phyloP scores from a whole-genome alignment of 2,888 invertebrate genomes.

The Lepidochrysops patricia region DNA sequence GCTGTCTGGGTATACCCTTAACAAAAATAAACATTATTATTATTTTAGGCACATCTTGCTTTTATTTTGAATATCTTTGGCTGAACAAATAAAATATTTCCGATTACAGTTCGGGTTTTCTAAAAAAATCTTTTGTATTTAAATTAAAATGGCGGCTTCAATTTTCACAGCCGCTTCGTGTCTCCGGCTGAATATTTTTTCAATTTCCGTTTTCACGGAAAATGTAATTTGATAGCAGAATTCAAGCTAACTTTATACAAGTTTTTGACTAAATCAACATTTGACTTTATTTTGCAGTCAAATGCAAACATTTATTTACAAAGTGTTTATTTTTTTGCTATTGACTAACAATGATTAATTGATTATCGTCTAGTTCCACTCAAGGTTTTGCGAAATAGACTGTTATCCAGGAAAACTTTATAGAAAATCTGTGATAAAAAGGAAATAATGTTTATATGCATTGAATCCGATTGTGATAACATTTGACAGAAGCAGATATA shows the following conservation, averaged over 20 bases:
- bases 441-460: too few relatives aligned
- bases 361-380: too few relatives aligned
- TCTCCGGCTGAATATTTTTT: neutral
- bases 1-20: too few relatives aligned
- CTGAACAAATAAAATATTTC: neutral
- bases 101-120: neutral
- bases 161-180: neutral
- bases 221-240: neutral
- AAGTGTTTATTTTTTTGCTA: neutral
- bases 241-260: neutral
- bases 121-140: neutral
- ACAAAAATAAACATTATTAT: too few relatives aligned
- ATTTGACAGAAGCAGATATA: too few relatives aligned
- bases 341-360: too few relatives aligned
- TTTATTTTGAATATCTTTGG: neutral
- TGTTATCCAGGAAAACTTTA: too few relatives aligned
- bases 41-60: neutral
- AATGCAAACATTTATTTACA: neutral
- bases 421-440: too few relatives aligned
- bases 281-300: too few relatives aligned
- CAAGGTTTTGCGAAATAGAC: too few relatives aligned
- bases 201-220: neutral
- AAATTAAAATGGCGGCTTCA: neutral
- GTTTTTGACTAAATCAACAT: too few relatives aligned
- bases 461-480: too few relatives aligned